Base-by-base conservation (phyloP, 2,113 vertebrate species). In the Entelurus aequoreus region DNA sequence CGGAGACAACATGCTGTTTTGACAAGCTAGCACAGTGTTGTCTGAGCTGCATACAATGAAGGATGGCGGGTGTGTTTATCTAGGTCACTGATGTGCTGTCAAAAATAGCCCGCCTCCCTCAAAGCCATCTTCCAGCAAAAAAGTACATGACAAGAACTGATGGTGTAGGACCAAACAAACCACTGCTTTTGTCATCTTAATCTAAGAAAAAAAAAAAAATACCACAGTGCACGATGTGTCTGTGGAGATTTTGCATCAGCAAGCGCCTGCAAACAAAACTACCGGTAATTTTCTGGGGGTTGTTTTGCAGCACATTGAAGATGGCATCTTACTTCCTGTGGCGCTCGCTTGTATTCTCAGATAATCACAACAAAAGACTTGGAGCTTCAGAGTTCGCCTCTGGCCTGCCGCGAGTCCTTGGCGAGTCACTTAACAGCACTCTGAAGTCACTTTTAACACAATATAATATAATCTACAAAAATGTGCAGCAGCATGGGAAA, bases 111-210 rank as follows among this genome's bases (percentile, higher is more conserved):
- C 11, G 55, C 55, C 55, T 57, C 55, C 55, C 54, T 40, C 40
- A 44, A 57, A 57, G 55, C 55, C 55, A 57, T 57, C 55, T 57
- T 57, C 55, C 40, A 40, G 55, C n/a, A 11, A 57, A 57, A 44
- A 6, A 8, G 42, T 12, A 11, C 42, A 46, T 12, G 42, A 11
- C 42, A 12, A 46, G 42, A 46, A 46, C 42, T 44, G 55, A 40
- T 11, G 38, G 16, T 6, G n/a, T 16, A 44, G 21, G 55, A 40
- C 55, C 38, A 57, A 57, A 57, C 16, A 10, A 3, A 6, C n/a
- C 10, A 44, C 3, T 16, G n/a, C 38, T 42, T 44, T 57, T 57
- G n/a, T 42, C 16, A 28, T 56, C 37, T 56, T 40, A n/a, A 9
- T 38, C 16, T 56, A 11, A 15, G n/a, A 56, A n/a, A 54, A 28